A percentile compares a stretch with the other conserved stretches of the same genome.
phyloP scores from a whole-genome alignment of 2,113 vertebrate genomes.

The Lepisosteus osseus region DNA sequence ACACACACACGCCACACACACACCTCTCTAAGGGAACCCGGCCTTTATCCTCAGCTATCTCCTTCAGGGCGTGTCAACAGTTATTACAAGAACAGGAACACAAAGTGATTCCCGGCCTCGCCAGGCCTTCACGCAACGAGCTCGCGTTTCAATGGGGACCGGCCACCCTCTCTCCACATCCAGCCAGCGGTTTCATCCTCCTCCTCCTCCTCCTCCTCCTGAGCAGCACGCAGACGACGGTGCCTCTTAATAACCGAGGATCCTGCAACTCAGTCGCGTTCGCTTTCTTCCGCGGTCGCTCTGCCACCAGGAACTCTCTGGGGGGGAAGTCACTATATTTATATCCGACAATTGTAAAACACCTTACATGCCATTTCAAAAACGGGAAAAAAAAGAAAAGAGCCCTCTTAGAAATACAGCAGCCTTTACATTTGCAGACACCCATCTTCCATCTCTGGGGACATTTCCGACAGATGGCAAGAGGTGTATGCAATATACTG shows the following conservation, averaged over 20 bases:
- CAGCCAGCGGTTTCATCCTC: background rate
- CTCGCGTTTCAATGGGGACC: background rate
- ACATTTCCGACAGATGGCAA: background rate
- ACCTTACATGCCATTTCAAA: background rate
- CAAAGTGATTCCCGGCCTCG: background rate
- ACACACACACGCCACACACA: too few species aligned
- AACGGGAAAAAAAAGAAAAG: background rate
- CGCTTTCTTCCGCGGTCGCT: background rate
- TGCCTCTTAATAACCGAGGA: background rate
- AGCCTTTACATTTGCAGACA: background rate
- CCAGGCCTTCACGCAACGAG: too few species aligned
- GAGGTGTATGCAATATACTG: background rate
- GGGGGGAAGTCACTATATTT: background rate
- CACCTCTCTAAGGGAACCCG: too few species aligned
- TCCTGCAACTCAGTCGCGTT: background rate
- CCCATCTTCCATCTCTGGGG: background rate
- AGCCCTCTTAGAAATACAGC: background rate
- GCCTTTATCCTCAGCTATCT: too few species aligned
- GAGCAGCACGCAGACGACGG: background rate
- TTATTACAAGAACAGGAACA: too few species aligned
- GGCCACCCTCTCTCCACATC: background rate
- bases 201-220: background rate
- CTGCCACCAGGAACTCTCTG: background rate
- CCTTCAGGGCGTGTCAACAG: background rate
- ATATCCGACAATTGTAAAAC: background rate